Conservation (phyloP, 1,140 invertebrate genomes). For the Drosophila funebris region DNA sequence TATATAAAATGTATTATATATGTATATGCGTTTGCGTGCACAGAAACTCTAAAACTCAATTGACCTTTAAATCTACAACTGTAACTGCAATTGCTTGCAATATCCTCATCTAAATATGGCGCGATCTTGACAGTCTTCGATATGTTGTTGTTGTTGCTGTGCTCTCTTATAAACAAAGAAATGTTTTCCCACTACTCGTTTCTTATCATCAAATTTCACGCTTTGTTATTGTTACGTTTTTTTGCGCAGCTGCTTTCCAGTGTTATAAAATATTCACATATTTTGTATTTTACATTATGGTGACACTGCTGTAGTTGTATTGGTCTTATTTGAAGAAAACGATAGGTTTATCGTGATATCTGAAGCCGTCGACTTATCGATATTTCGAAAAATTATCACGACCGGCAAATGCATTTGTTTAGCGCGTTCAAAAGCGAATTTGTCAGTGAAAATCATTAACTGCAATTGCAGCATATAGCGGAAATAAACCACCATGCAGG, state of each 20-base stretch:
- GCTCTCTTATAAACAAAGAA: conserved; percentile 35
- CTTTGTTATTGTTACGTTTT: conserved; percentile 38
- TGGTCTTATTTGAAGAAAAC: no score
- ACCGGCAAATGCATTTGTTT: conserved; percentile 62
- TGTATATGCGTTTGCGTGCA: background rate
- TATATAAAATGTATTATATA: conserved; percentile 9
- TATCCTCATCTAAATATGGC: conserved; percentile 11
- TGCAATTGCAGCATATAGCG: background rate
- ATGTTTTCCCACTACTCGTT: conserved; percentile 8
- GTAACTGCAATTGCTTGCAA: background rate
- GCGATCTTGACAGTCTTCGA: conserved; percentile 1
- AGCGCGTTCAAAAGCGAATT: conserved; percentile 30
- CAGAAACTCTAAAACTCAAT: background rate
- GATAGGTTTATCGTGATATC: no score
- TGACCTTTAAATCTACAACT: conserved; percentile 44
- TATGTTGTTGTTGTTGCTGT: conserved; percentile 30
- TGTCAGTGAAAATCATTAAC: background rate
- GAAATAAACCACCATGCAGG: conserved; percentile 41
- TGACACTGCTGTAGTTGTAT: background rate
- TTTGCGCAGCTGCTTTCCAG: conserved; percentile 30
- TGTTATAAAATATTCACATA: background rate
- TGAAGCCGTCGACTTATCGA: no score
- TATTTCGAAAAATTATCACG: conserved; percentile 1
- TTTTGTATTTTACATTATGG: background rate
- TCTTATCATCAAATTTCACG: conserved; percentile 23